Conservation (phyloP, 2,113 vertebrate genomes). For the Shinisaurus crocodilurus region DNA sequence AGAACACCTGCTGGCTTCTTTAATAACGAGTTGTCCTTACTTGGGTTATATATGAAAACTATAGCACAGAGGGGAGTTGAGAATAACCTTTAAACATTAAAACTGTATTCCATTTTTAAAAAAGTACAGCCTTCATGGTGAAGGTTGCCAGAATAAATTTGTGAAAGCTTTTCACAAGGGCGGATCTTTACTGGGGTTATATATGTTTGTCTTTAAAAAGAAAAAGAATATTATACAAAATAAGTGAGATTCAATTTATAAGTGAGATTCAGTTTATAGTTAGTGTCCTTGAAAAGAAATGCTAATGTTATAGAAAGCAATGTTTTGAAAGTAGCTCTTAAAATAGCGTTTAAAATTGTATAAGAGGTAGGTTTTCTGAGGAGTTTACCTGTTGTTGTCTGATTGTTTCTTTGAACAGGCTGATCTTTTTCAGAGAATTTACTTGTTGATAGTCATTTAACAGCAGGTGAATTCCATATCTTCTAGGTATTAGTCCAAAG, state of each 20-base stretch:
- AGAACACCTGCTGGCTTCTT: conserved; percentile 67
- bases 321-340: conserved; percentile 62
- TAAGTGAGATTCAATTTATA: conserved; percentile 66
- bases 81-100: conserved; percentile 74
- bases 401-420: conserved; percentile 18
- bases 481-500: conserved; percentile 59
- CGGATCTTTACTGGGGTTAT: conserved; percentile 24
- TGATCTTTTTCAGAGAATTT: conserved; percentile 42
- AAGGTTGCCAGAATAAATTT: conserved; percentile 67
- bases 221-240: conserved; percentile 63
- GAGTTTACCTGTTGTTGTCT: conserved; percentile 54
- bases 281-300: conserved; percentile 67
- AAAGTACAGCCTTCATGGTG: conserved; percentile 55
- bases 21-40: conserved; percentile 71
- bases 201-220: conserved; percentile 45
- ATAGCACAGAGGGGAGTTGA: conserved; percentile 73
- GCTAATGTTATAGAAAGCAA: conserved; percentile 55
- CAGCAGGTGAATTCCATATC: conserved; percentile 49
- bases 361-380: conserved; percentile 43
- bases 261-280: conserved; percentile 63
- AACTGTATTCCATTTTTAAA: conserved; percentile 65
- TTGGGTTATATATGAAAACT: conserved; percentile 72
- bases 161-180: conserved; percentile 64
- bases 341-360: conserved; percentile 59
- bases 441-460: conserved; percentile 51